A percentile compares a stretch with the other conserved stretches of the same genome.
These are phyloP conservation scores for Torymus auratus DNA, from an alignment of 2,888 invertebrate genomes.

Conservation along the genomic window DNA sequence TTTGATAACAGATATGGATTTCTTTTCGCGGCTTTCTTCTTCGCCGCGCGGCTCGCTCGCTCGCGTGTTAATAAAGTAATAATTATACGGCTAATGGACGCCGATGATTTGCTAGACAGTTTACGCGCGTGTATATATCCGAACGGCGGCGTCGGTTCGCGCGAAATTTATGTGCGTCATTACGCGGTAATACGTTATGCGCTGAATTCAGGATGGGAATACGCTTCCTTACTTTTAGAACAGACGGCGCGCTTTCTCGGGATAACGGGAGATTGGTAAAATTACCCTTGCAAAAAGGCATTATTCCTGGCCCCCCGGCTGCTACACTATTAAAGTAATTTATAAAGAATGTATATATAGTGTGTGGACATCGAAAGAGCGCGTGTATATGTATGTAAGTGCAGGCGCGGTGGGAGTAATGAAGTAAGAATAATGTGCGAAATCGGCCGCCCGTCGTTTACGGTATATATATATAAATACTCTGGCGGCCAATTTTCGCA, in stretches of 20 bases:
- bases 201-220: no score
- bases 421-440: no score
- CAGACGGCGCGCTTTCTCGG: no score
- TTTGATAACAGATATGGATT: slow-evolving; percentile 27
- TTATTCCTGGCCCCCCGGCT: background rate
- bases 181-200: slow-evolving; percentile 13
- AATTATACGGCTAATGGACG: slow-evolving; percentile 34
- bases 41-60: background rate
- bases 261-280: background rate
- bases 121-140: background rate
- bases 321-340: background rate
- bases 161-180: slow-evolving; percentile 31
- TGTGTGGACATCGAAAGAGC: background rate
- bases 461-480: no score
- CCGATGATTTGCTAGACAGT: slow-evolving; percentile 36
- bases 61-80: slow-evolving; percentile 33
- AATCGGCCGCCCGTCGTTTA: no score
- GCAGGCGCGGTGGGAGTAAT: no score
- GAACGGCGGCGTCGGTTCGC: background rate
- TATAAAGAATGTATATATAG: background rate
- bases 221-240: slow-evolving; percentile 10
- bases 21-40: background rate
- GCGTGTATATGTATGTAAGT: background rate
- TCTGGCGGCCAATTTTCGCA: no score
- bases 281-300: slow-evolving; percentile 2